Evolutionary conservation across 2,797 vertebrate genomes (phyloP).

Genomic region (Propithecus perrieri): DNA sequence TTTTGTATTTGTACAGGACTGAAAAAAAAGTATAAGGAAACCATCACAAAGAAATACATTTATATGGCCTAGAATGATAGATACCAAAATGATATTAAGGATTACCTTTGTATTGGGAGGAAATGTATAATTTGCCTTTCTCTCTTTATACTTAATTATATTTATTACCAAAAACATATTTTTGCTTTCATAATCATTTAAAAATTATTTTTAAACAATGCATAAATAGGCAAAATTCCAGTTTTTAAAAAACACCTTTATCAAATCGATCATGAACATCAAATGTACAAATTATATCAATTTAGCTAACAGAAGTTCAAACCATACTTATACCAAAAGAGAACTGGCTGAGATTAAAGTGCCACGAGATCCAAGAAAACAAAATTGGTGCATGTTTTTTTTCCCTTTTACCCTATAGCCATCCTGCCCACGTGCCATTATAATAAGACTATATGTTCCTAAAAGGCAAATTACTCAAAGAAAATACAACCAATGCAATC

Average conservation of each 20-base stretch:
- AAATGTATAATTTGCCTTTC: neutral
- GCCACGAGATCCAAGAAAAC: neutral
- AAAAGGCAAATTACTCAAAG: neutral
- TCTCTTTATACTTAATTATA: neutral
- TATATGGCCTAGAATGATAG: neutral
- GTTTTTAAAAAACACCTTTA: conserved; percentile 14
- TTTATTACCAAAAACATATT: conserved; percentile 18
- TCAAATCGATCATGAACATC: conserved; percentile 19
- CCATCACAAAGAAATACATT: neutral
- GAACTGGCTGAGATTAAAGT: neutral
- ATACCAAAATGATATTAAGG: neutral
- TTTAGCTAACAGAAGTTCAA: conserved; percentile 12
- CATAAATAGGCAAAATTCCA: neutral
- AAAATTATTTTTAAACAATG: conserved; percentile 23
- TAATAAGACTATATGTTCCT: neutral
- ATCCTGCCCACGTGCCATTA: neutral
- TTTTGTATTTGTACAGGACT: neutral
- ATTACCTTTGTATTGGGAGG: neutral
- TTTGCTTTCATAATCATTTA: conserved; percentile 17
- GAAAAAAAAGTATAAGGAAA: neutral
- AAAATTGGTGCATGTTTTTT: neutral
- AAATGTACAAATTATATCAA: neutral
- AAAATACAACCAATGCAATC: neutral
- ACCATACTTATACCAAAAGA: neutral
- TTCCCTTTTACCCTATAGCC: neutral